phyloP scores from a whole-genome alignment of 2,888 invertebrate genomes.

The Drosophila lacicola region DNA sequence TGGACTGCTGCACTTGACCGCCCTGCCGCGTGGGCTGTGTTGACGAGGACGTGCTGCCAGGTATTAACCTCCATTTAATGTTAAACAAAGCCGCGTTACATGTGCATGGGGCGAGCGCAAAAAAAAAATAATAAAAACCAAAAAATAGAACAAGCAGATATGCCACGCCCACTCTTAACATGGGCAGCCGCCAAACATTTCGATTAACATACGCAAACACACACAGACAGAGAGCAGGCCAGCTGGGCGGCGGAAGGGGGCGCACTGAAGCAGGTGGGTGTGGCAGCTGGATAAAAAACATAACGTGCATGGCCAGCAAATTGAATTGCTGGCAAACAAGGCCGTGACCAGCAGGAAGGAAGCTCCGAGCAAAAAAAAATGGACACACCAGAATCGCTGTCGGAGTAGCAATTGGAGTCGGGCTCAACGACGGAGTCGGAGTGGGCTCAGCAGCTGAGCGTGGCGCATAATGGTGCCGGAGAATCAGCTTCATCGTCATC shows the following conservation, averaged over 20 bases:
- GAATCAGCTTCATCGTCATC: conserved; percentile 62
- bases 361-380: conserved; percentile 45
- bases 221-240: conserved; percentile 10
- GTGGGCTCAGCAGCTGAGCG: conserved; percentile 10
- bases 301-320: conserved; percentile 60
- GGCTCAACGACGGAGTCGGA: not conserved
- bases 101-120: conserved; percentile 42
- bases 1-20: conserved; percentile 57
- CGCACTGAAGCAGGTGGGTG: conserved; percentile 6
- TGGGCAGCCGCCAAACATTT: conserved; percentile 69
- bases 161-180: conserved; percentile 43
- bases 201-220: conserved; percentile 78
- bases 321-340: conserved; percentile 71
- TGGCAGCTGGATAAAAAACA: conserved; percentile 14
- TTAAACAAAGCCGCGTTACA: conserved; percentile 77
- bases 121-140: conserved; percentile 32
- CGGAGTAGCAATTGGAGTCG: conserved; percentile 5
- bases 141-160: conserved; percentile 6
- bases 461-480: conserved; percentile 18
- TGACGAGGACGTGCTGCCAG: conserved; percentile 68
- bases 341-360: conserved; percentile 46
- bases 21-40: conserved; percentile 20
- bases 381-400: not conserved
- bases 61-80: conserved; percentile 81
- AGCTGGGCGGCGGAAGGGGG: not conserved